Percentiles rank a stretch among this genome's conserved stretches.
phyloP scores from a whole-genome alignment of 2,888 invertebrate genomes.

The Troides oblongomaculatus region DNA sequence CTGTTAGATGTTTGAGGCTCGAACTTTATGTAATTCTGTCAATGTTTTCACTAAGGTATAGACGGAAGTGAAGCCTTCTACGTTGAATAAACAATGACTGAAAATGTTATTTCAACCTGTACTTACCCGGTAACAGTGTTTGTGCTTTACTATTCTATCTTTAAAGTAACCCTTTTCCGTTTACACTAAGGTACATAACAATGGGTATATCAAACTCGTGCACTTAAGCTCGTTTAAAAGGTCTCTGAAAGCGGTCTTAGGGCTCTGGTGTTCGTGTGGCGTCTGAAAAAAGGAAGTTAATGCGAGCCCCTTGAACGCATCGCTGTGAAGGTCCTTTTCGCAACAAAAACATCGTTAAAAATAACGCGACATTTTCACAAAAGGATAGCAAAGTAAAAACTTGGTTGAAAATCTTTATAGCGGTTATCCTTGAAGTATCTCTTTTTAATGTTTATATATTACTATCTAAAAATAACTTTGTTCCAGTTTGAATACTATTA shows the following conservation, averaged over 20 bases:
- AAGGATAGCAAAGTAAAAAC: too few relatives aligned
- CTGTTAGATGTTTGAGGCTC: too few relatives aligned
- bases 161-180: conserved; percentile 23
- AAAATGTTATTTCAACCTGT: conserved; percentile 18
- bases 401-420: too few relatives aligned
- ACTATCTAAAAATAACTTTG: too few relatives aligned
- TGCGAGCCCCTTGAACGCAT: conserved; percentile 15
- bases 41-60: too few relatives aligned
- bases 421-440: too few relatives aligned
- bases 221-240: conserved; percentile 24
- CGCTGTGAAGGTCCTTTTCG: conserved; percentile 1
- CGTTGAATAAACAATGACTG: conserved; percentile 1
- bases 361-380: not conserved
- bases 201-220: conserved; percentile 17
- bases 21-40: too few relatives aligned
- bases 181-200: conserved; percentile 22
- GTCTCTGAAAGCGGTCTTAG: conserved; percentile 12
- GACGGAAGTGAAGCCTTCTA: not conserved
- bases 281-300: conserved; percentile 13
- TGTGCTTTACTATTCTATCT: conserved; percentile 11
- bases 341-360: conserved; percentile 10
- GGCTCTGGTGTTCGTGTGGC: conserved; percentile 4
- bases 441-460: too few relatives aligned
- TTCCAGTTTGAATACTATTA: too few relatives aligned
- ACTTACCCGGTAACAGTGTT: conserved; percentile 4